Base-by-base conservation (phyloP, 2,888 invertebrate genomes). In the Icerya purchasi region DNA sequence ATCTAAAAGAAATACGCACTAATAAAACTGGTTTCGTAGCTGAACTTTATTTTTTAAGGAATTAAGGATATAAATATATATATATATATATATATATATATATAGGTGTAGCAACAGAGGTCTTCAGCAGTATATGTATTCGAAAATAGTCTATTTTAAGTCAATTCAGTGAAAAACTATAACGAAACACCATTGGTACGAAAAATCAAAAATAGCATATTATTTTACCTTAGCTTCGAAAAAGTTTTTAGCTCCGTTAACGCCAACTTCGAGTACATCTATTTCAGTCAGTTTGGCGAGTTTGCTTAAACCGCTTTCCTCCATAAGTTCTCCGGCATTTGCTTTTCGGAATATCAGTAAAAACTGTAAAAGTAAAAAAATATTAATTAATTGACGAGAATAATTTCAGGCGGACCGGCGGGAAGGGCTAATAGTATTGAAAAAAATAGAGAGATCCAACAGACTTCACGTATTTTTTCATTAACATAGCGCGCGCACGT, bases 161-260 rank as follows among this genome's bases (percentile, higher is more conserved):
- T n/a, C n/a, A n/a, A n/a, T n/a, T n/a, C n/a, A n/a, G n/a, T 14
- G 50, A 50, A 50, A 14, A 50, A 14, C 50, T n/a, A 14, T 14
- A 50, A 14, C 50, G n/a, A 50, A 50, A 10, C 50, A n/a, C 50
- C 10, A 50, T 10, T n/a, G 22, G 21, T 8, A 19, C 18, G 8
- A 22, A 19, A 54, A 22, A 10, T 22, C 10, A 3, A n/a, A n/a
- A n/a, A n/a, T n/a, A n/a, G n/a, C n/a, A n/a, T n/a, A n/a, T n/a
- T n/a, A n/a, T 25, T 61, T 65, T 70, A 83, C 84, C 76, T 94
- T 94, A 0, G 92, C 90, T 75, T 93, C 91, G 69, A 94, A 94
- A 76, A 94, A 94, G 69, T 85, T 83, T 71, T 93, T 93, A 49
- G 94, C 94, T 18, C 92, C 94, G 64, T 84, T 85, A 0, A 94